Conservation (phyloP, 2,888 invertebrate genomes). For the Archips crataeganus region DNA sequence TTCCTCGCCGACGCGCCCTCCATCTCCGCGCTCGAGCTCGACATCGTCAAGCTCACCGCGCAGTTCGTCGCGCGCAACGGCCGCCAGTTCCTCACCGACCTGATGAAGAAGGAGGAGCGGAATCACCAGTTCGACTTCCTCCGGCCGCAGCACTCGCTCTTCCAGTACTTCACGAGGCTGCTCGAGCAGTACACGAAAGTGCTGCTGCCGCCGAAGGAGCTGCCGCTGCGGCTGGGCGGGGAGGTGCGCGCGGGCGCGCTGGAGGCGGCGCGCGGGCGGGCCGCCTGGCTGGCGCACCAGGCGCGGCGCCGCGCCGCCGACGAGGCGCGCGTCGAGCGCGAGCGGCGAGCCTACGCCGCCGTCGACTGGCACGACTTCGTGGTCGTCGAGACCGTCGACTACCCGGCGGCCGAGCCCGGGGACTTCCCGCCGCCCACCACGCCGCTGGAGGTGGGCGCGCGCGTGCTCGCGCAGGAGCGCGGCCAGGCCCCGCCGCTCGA, state of each 20-base stretch:
- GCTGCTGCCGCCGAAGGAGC: conserved; percentile 97
- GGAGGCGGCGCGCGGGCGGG: conserved; percentile 96
- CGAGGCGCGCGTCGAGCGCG: conserved; percentile 97
- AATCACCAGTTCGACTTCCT: conserved; percentile 99
- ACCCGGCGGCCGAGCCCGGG: conserved; percentile 97
- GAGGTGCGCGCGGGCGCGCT: conserved; percentile 90
- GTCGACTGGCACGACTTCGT: conserved; percentile 99
- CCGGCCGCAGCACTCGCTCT: conserved; percentile 98
- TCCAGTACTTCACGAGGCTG: conserved; percentile 98
- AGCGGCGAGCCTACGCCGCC: conserved; percentile 97
- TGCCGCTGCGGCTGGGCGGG: conserved; percentile 91
- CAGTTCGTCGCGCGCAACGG: conserved; percentile 99
- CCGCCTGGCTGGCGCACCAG: conserved; percentile 98
- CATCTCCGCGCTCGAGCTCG: conserved; percentile 98
- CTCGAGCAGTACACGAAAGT: conserved; percentile 99
- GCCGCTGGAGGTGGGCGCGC: conserved; percentile 97
- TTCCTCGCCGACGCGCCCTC: conserved; percentile 99
- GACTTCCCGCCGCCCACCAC: conserved; percentile 99
- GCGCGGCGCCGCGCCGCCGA: conserved; percentile 96
- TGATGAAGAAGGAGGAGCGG: conserved; percentile 99
- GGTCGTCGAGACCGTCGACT: conserved; percentile 99
- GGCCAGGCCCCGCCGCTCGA: conserved; percentile 88
- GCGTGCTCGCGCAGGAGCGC: conserved; percentile 93
- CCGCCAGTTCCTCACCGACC: conserved; percentile 97
- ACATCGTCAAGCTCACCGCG: conserved; percentile 98